These are phyloP conservation scores for Coccyzus lansbergi DNA, from an alignment of 2,797 vertebrate species.

Conservation along the genomic window DNA sequence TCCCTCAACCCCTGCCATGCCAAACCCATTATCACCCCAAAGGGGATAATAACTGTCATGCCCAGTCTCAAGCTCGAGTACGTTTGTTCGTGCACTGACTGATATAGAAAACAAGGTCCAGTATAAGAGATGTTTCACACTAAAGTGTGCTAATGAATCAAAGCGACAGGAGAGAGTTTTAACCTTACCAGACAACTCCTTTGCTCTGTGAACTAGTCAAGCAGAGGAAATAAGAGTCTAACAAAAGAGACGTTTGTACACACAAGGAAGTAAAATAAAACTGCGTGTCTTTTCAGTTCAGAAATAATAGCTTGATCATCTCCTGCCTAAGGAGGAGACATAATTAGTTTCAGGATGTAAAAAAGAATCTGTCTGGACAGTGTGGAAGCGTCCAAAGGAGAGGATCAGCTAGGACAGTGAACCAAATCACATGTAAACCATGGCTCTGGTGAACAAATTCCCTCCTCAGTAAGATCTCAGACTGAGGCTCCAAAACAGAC, in stretches of 20 bases:
- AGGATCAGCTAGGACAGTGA: background rate
- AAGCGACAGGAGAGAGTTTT: constrained; percentile 19
- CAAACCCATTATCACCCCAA: constrained; percentile 65
- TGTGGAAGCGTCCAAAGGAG: background rate
- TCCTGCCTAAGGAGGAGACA: background rate
- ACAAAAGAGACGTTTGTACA: background rate
- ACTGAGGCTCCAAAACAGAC: background rate
- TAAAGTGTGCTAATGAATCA: constrained; percentile 61
- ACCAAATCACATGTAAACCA: background rate
- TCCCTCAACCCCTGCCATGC: constrained; percentile 63
- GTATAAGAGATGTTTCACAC: constrained; percentile 46
- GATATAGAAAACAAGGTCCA: constrained; percentile 52
- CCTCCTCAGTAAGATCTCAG: background rate
- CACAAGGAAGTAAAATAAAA: background rate
- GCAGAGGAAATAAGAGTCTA: background rate
- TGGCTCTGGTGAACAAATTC: background rate
- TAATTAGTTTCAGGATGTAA: background rate
- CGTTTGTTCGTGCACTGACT: constrained; percentile 49
- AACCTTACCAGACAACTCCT: background rate
- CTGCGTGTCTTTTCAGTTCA: background rate
- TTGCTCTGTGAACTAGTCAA: background rate
- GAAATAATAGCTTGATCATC: background rate
- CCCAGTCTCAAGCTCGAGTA: constrained; percentile 24
- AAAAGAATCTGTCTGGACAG: background rate
- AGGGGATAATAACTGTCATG: constrained; percentile 72